Base-by-base conservation (phyloP, 2,797 vertebrate genomes). In the Myotis findleyi region DNA sequence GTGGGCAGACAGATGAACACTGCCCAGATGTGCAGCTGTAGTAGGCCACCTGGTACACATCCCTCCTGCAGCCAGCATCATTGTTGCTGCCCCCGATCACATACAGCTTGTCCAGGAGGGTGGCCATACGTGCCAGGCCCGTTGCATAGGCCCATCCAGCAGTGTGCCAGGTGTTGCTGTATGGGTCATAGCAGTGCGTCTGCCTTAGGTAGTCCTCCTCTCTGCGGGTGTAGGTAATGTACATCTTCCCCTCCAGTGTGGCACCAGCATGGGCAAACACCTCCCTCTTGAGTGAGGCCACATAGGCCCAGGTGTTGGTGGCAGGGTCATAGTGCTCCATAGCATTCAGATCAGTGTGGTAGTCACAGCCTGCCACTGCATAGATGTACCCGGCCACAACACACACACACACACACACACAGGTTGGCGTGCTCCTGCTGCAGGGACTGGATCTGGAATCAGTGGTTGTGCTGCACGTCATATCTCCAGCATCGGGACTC, bases 401-500 rank as follows among this genome's bases (percentile, higher is more conserved):
- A 44, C 41, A 44, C 41, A 10, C 99, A 7, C 11, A 47, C 41
- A 44, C 41, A 44, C 41, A 44, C 99, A 7, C 99, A 99, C 95
- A 99, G 99, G 98, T 99, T 99, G 0, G 99, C 99, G 0, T 99
- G 99, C 97, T 99, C 99, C 91, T 99, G 99, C 98, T 99, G 99
- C 96, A 99, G 98, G 33, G 99, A 98, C 97, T 99, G 98, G 97
- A 99, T 99, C 97, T 98, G 96, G 98, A 99, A 99, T 99, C 99
- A 99, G 93, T 97, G 98, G 98, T 99, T 99, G 98, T 99, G 99
- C 64, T 99, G 98, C 0, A 99, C 99, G 97, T 99, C 99, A 7
- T 98, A 99, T 99, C 99, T 99, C 99, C 99, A 99, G 98, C 99
- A 99, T 89, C 99, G 98, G 16, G 99, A 98, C 97, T 99, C 99